Conservation (phyloP, 2,888 invertebrate species). For the Drosophila multiciliata region DNA sequence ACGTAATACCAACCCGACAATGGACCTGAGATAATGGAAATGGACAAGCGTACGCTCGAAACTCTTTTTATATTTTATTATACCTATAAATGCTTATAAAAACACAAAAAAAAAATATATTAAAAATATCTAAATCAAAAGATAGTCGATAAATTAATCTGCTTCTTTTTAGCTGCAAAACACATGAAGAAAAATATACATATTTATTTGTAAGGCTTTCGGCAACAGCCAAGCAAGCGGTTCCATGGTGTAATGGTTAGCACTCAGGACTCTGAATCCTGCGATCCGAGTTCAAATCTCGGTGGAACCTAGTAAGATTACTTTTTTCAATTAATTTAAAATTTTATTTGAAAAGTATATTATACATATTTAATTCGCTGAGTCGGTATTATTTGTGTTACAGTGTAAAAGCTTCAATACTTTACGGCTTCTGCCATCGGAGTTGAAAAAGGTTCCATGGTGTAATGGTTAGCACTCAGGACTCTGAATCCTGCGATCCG, state of each 20-base stretch:
- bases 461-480: constrained; percentile 87
- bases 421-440: neutral
- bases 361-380: too few species aligned
- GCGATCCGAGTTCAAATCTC: constrained; percentile 86
- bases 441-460: constrained; percentile 84
- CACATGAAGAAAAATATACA: too few species aligned
- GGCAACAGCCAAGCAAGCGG: constrained; percentile 50
- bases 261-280: constrained; percentile 86
- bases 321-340: neutral
- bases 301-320: constrained; percentile 65
- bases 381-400: neutral
- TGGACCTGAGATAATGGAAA: constrained; percentile 62
- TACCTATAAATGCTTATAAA: constrained; percentile 52
- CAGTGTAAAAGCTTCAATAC: neutral
- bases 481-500: constrained; percentile 86
- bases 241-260: constrained; percentile 87
- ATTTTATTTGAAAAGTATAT: neutral
- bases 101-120: constrained; percentile 40
- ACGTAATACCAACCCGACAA: constrained; percentile 28
- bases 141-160: neutral
- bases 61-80: constrained; percentile 63
- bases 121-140: constrained; percentile 17
- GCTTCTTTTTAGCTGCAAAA: neutral
- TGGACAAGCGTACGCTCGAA: constrained; percentile 61
- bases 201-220: neutral